These are phyloP conservation scores for Cuniculus paca DNA, from an alignment of 2,797 vertebrate genomes.

Conservation along the genomic window DNA sequence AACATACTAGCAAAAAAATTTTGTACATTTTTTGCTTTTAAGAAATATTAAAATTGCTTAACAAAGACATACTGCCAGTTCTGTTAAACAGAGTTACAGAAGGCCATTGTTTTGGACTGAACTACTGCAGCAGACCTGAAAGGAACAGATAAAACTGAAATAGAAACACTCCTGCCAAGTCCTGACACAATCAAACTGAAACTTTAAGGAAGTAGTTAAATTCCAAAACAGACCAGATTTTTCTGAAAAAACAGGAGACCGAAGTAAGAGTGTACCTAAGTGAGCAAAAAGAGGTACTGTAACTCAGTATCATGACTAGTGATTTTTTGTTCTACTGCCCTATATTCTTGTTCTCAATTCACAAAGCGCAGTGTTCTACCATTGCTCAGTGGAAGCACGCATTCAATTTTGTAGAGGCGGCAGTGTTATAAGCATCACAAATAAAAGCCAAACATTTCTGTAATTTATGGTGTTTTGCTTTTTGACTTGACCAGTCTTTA, in stretches of 20 bases:
- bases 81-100: background rate
- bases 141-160: background rate
- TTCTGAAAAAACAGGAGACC: background rate
- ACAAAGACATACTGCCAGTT: background rate
- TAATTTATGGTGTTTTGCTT: background rate
- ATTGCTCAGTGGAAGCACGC: background rate
- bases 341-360: background rate
- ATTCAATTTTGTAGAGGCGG: background rate
- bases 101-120: background rate
- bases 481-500: background rate
- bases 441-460: background rate
- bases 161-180: background rate
- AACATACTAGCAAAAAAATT: background rate
- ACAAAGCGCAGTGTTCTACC: background rate
- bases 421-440: background rate
- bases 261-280: background rate
- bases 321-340: background rate
- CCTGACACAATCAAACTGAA: background rate
- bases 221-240: background rate
- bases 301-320: background rate
- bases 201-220: background rate
- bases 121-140: background rate
- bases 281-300: background rate
- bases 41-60: background rate
- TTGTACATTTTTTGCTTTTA: background rate